Conservation (phyloP, 2,888 invertebrate species). For the Drosophila anomelani region DNA sequence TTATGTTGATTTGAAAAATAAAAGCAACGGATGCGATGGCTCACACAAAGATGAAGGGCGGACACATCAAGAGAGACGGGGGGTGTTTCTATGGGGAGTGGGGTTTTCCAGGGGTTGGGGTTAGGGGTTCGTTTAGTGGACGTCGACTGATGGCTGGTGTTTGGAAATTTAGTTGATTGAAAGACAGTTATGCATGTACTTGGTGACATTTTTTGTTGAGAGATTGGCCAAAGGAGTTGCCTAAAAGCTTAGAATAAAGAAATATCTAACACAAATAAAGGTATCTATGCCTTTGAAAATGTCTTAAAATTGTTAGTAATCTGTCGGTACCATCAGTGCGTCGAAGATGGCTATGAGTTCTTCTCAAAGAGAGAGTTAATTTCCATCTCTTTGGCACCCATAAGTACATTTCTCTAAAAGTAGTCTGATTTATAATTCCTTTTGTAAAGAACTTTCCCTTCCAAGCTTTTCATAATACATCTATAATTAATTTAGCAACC, state of each 20-base stretch:
- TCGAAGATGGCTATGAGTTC: too few species aligned
- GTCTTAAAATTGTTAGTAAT: too few species aligned
- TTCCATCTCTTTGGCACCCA: too few species aligned
- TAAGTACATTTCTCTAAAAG: too few species aligned
- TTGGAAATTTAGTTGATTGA: slow-evolving; percentile 71
- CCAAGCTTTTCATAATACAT: neutral
- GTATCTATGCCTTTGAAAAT: neutral
- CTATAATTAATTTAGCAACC: neutral
- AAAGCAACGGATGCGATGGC: slow-evolving; percentile 67
- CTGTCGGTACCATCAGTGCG: too few species aligned
- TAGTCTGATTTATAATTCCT: neutral
- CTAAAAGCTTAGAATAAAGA: neutral
- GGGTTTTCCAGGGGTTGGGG: neutral
- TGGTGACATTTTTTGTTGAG: slow-evolving; percentile 22
- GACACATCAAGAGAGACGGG: slow-evolving; percentile 8
- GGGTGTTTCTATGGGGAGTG: neutral
- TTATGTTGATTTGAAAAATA: slow-evolving; percentile 80
- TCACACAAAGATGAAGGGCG: slow-evolving; percentile 49
- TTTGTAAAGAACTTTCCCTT: neutral
- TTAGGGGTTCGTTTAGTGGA: neutral
- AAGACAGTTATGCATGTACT: slow-evolving; percentile 64
- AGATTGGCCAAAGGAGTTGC: slow-evolving; percentile 12
- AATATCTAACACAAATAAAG: neutral
- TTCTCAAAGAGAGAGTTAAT: too few species aligned
- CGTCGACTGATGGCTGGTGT: slow-evolving; percentile 17